Conservation (phyloP, 1,140 invertebrate species). For the Heliconius congener region DNA sequence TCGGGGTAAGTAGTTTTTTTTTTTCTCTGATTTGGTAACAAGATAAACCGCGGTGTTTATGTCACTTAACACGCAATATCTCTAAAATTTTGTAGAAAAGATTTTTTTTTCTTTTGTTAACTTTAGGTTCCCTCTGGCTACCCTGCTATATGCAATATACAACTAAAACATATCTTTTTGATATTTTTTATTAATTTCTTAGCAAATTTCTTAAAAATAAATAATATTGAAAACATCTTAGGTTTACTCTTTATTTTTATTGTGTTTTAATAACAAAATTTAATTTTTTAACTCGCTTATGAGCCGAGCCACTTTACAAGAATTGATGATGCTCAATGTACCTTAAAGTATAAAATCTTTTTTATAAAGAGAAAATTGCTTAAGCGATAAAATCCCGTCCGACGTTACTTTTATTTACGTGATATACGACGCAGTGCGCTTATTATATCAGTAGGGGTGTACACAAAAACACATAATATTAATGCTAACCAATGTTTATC, state of each 20-base stretch:
- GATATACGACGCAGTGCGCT: constrained; percentile 42
- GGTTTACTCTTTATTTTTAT: too few species aligned
- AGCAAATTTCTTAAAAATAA: too few species aligned
- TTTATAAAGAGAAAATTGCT: constrained; percentile 41
- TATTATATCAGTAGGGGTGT: constrained; percentile 43
- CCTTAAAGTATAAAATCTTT: constrained; percentile 29
- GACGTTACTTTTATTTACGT: constrained; percentile 53
- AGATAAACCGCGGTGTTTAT: background rate
- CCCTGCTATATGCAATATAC: background rate
- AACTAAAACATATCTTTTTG: background rate
- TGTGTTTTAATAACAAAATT: too few species aligned
- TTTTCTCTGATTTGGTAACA: background rate
- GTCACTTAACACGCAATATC: background rate
- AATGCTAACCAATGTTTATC: background rate
- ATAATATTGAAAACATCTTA: too few species aligned
- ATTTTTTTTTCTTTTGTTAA: too few species aligned
- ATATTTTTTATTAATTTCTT: too few species aligned
- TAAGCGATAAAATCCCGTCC: constrained; percentile 56
- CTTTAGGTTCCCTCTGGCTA: too few species aligned
- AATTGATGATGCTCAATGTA: constrained; percentile 14
- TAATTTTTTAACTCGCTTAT: background rate
- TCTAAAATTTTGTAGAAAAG: background rate
- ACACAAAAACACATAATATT: background rate
- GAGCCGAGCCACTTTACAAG: background rate
- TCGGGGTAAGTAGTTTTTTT: background rate